Evolutionary conservation across 1,140 invertebrate species (phyloP).

Genomic region (Lucilia cuprina): DNA sequence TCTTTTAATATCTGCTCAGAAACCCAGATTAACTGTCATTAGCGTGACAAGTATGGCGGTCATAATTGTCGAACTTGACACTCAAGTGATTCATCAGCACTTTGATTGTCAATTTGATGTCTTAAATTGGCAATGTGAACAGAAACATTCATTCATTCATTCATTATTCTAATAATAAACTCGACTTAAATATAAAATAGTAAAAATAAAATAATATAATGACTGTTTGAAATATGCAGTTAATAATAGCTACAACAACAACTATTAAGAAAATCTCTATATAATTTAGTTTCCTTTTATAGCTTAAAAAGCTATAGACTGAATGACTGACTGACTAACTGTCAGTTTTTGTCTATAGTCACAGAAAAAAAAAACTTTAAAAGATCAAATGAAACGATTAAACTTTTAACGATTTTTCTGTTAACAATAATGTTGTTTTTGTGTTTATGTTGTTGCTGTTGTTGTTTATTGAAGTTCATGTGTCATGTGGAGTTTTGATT

Average conservation of each 20-base stretch:
- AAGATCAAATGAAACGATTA: background rate
- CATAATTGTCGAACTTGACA: slow-evolving; percentile 35
- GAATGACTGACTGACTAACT: background rate
- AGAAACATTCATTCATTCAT: background rate
- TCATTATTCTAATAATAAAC: background rate
- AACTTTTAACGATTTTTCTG: background rate
- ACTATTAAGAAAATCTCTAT: background rate
- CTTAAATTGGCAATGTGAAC: background rate
- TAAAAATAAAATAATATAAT: slow-evolving; percentile 5
- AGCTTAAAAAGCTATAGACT: background rate
- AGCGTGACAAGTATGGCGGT: slow-evolving; percentile 33
- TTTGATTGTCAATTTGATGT: slow-evolving; percentile 26
- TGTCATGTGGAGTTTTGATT: slow-evolving; percentile 25
- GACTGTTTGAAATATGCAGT: background rate
- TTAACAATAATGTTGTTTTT: background rate
- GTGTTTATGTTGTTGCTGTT: background rate
- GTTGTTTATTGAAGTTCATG: slow-evolving; percentile 22
- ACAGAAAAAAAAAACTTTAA: background rate
- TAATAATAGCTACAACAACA: slow-evolving; percentile 12
- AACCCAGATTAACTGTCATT: slow-evolving; percentile 28
- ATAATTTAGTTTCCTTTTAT: slow-evolving; percentile 18
- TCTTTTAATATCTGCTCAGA: background rate
- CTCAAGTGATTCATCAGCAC: slow-evolving; percentile 34
- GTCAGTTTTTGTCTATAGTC: background rate
- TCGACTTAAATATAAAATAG: background rate